Evolutionary conservation across 2,888 invertebrate genomes (phyloP), one percentile per base, ranked within the genome.

Genomic region (Zygogramma bicolorata): DNA sequence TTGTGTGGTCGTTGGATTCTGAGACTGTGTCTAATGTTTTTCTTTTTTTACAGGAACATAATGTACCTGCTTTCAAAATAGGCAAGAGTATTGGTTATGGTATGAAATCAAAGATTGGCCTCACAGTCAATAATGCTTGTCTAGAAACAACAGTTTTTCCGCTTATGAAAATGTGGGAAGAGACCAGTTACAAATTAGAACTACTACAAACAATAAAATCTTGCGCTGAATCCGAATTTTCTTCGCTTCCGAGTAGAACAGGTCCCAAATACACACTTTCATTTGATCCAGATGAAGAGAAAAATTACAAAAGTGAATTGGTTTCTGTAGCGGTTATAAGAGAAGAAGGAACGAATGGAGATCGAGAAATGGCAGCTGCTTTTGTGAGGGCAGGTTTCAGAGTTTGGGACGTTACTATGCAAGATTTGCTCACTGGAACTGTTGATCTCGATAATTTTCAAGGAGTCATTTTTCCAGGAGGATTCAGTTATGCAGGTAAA

Each of bases 261-360:
- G 91, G 91, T 1, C 95, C 95, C 0, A 81, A 80, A 22, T 97
- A 96, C 84, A 89, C 89, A 25, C 89, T 95, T 0, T 91, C 92
- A 0, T 95, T 93, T 77, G 90, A 94, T 83, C 92, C 93, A 0
- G 90, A 93, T 73, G 84, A 90, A 53, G 80, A 88, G 0, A 86
- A 88, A 70, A 86, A 87, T 0, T 75, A 79, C 40, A 8, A 46
- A 40, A 49, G 20, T 29, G 59, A 18, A 38, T 76, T 74, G 8
- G 88, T 92, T n/a, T 88, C 88, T 71, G 96, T 99, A 0, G 98
- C 97, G 5, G 96, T 99, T 0, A 88, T 99, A 58, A 90, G 99
- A 49, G 99, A 99, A 88, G 99, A 99, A 90, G 99, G 97, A 60
- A 94, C 93, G 29, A 99, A 99, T 83, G 98, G 99, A 22, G 99